These are phyloP conservation scores for Corvus moneduloides DNA, from an alignment of 2,113 vertebrate species.

Conservation along the genomic window DNA sequence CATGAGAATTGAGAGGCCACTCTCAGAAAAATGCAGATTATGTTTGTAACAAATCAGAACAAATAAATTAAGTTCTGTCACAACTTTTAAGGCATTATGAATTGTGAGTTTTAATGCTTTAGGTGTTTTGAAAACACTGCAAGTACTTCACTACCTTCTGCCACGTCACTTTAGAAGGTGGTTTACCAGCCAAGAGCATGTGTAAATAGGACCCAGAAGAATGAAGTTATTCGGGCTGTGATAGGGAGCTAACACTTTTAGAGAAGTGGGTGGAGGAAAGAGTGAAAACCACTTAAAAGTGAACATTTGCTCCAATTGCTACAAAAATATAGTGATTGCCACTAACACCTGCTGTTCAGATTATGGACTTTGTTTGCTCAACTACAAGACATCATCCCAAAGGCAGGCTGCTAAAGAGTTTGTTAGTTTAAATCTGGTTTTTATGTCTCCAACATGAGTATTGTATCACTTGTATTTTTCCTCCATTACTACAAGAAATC, in stretches of 20 bases:
- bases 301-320: conserved; percentile 27
- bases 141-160: neutral
- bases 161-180: neutral
- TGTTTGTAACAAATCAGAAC: neutral
- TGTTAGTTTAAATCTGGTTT: conserved; percentile 4
- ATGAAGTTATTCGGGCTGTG: neutral
- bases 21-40: neutral
- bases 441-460: conserved; percentile 19
- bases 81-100: neutral
- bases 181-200: neutral
- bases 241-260: neutral
- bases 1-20: neutral
- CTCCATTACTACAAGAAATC: neutral
- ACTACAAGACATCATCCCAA: conserved; percentile 9
- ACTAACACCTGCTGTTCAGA: conserved; percentile 49
- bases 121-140: neutral
- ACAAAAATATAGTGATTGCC: conserved; percentile 27
- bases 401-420: conserved; percentile 27
- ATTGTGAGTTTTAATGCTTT: neutral
- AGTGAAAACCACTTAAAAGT: conserved; percentile 40
- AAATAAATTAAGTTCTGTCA: neutral
- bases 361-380: conserved; percentile 25
- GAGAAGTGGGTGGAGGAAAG: conserved; percentile 35
- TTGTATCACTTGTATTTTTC: neutral
- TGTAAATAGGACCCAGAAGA: neutral